Percentiles rank a stretch among this genome's conserved stretches.
Evolutionary conservation across 2,888 invertebrate genomes (phyloP).

Genomic region (Ferrisia virgata): DNA sequence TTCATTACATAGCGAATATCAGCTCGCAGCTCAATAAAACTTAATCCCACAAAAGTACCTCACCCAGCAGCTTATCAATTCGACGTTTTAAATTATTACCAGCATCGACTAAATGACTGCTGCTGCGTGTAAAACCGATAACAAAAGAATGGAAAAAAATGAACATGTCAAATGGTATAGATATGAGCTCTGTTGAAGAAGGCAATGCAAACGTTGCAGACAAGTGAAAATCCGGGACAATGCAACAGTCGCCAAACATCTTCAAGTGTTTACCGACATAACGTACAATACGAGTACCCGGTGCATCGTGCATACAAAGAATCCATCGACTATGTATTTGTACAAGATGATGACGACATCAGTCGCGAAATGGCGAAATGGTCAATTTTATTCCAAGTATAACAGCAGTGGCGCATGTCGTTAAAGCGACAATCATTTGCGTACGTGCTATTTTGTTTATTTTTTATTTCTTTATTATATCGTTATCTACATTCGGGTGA

Average conservation of each 20-base stretch:
- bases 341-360: too few relatives aligned
- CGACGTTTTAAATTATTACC: neutral
- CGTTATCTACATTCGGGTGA: too few relatives aligned
- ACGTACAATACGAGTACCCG: too few relatives aligned
- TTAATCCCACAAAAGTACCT: neutral
- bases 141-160: neutral
- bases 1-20: neutral
- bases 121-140: neutral
- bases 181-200: neutral
- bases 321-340: too few relatives aligned
- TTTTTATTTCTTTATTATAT: too few relatives aligned
- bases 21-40: neutral
- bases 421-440: too few relatives aligned
- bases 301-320: too few relatives aligned
- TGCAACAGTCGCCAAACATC: neutral
- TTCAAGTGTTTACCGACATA: neutral
- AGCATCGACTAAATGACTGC: neutral
- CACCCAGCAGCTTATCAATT: neutral
- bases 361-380: too few relatives aligned
- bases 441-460: too few relatives aligned
- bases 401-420: too few relatives aligned
- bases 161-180: neutral
- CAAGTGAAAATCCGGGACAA: neutral
- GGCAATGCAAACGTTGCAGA: neutral
- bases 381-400: too few relatives aligned